phyloP scores from a whole-genome alignment of 2,797 vertebrate species.

The Pantherophis alleghaniensis region DNA sequence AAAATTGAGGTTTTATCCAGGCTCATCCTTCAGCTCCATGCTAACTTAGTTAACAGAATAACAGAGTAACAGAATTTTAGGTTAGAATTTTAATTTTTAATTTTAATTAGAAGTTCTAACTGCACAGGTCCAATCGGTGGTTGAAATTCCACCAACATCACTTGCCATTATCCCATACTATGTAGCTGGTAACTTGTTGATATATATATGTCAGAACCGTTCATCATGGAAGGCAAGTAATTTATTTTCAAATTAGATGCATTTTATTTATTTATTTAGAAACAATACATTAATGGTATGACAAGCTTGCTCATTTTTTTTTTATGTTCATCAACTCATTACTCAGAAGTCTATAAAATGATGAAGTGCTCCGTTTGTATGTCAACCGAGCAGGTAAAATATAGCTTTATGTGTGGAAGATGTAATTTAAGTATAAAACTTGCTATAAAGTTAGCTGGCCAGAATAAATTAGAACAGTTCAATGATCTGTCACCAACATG shows the following conservation, averaged over 20 bases:
- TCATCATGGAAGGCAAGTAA: constrained; percentile 32
- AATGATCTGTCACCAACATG: constrained; percentile 32
- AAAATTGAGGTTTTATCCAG: constrained; percentile 4
- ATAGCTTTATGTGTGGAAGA: not conserved
- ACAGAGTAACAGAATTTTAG: not conserved
- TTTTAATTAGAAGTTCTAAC: not conserved
- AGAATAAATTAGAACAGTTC: constrained; percentile 29
- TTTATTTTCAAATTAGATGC: constrained; percentile 58
- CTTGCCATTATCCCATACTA: constrained; percentile 46
- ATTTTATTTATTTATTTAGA: constrained; percentile 39
- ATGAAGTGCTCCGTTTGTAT: constrained; percentile 17
- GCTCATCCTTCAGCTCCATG: constrained; percentile 26
- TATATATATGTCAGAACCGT: constrained; percentile 45
- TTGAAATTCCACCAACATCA: constrained; percentile 41
- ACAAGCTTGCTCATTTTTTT: constrained; percentile 43
- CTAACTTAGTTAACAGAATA: not conserved
- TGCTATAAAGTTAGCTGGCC: constrained; percentile 34
- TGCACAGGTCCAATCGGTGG: not conserved
- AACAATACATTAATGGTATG: constrained; percentile 4
- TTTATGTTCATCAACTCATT: constrained; percentile 37
- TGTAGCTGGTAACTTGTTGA: constrained; percentile 46
- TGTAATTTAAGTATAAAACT: constrained; percentile 28
- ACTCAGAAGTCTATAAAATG: constrained; percentile 19
- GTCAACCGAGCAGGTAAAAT: constrained; percentile 17
- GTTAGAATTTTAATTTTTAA: not conserved